Percentiles rank a stretch among this genome's conserved stretches.
phyloP scores from a whole-genome alignment of 2,797 vertebrate species.

The Pipistrellus pygmaeus region DNA sequence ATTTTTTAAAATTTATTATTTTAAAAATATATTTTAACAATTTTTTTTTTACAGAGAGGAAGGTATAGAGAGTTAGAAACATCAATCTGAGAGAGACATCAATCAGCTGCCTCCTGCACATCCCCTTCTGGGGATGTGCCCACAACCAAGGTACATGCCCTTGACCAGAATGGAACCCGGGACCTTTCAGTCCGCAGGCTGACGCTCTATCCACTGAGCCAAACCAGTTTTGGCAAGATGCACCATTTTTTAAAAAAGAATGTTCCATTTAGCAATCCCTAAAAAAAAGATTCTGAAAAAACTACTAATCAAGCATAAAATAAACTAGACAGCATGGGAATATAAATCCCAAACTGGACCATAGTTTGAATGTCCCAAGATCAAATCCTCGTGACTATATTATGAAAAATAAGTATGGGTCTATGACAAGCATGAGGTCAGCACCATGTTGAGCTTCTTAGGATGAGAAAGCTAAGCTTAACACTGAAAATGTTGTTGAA shows the following conservation, averaged over 20 bases:
- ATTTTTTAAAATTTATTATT: no score
- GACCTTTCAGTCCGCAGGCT: no score
- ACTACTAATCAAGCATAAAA: neutral
- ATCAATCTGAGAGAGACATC: no score
- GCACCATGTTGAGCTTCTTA: neutral
- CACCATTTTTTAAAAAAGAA: constrained; percentile 8
- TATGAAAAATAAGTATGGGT: neutral
- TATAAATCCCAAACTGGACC: neutral
- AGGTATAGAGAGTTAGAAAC: no score
- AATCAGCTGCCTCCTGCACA: no score
- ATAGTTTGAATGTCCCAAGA: neutral
- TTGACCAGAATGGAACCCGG: no score
- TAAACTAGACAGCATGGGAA: neutral
- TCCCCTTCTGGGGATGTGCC: no score
- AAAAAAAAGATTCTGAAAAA: neutral
- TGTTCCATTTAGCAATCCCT: neutral
- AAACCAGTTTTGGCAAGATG: no score
- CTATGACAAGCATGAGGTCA: neutral
- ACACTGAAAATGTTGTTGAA: neutral
- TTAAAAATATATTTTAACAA: no score
- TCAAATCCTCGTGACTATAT: neutral
- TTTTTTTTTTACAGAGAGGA: no score
- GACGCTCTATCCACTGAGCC: no score
- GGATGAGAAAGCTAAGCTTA: neutral
- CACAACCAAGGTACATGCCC: no score